Evolutionary conservation across 2,113 vertebrate species (phyloP), one percentile per base, ranked within the genome.

Genomic region (Nycticebus coucang): DNA sequence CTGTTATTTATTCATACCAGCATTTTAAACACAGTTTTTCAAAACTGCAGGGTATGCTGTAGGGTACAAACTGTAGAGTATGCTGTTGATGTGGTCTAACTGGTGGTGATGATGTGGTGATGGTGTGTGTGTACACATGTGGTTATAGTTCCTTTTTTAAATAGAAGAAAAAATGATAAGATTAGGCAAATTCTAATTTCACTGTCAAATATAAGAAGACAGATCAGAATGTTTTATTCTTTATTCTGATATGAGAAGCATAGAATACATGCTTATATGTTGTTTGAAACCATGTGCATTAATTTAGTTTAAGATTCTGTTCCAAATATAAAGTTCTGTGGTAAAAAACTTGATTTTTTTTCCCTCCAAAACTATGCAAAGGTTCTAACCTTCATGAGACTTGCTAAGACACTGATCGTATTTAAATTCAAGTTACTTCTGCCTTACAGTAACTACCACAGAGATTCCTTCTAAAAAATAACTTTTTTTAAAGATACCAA

Each of bases 241-340:
- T 94, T 82, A 81, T 91, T 93, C 19, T 66, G 93, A 89, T 24
- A 50, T 87, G 59, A 37, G 30, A 92, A 62, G 64, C 17, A 21
- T 21, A 85, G 37, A 1, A 80, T 91, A 86, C 81, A 78, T 41
- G 21, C 7, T 60, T 87, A 78, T n/a, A 81, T 19, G 77, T 94
- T 60, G 77, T 75, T 93, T 87, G 66, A 81, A 92, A 79, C n/a
- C 50, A 33, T 78, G 7, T 83, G 30, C 57, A 45, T 87, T 92
- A 74, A 62, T 50, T 93, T 60, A 15, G 12, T 94, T 83, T 92
- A 94, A 88, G 74, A 72, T 89, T 94, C 59, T 94, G 35, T 94
- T 82, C 59, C n/a, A 85, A 53, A 82, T 91, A 22, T 62, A 88
- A 94, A 87, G 50, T 82, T 85, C 26, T 62, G 33, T 91, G 35